Evolutionary conservation across 2,888 invertebrate genomes (phyloP), one percentile per base, ranked within the genome.

Genomic region (Zaprionus obscuricornis): DNA sequence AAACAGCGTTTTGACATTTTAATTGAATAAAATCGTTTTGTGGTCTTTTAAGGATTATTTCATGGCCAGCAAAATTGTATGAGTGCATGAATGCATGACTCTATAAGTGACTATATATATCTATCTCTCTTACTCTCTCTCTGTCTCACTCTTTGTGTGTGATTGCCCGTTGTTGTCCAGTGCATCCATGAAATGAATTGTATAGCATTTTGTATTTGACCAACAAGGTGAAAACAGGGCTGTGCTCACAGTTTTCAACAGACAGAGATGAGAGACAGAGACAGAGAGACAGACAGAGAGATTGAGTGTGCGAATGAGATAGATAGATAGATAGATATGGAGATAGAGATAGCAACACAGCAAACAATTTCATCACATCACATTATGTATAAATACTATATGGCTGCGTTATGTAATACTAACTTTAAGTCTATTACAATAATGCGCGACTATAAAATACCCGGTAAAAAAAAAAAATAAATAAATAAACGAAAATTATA

Each of bases 1-100:
- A 84, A 78, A 84, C 82, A 84, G 62, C 77, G 85, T 79, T 85
- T 79, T 79, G 79, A 85, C 79, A 85, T 85, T 79, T 79, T 79
- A 79, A 79, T 79, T 79, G 79, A 79, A 79, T 79, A 78, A 85
- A 79, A 85, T 78, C 85, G 78, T 82, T 79, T 78, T 85, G 78
- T 77, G 85, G 83, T 85, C 77, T 84, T 78, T 78, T 84, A 78
- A 78, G 77, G 77, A 78, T 84, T 84, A 78, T 78, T 78, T 84
- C 78, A 84, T 84, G 82, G 74, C 77, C 77, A 81, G 52, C 77
- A 73, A 56, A n/a, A n/a, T n/a, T n/a, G n/a, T n/a, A n/a, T n/a
- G n/a, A n/a, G n/a, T n/a, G n/a, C n/a, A n/a, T n/a, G n/a, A n/a
- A 68, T 73, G 76, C 46, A 39, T 31, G 50, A 20, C 31, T 33